A percentile compares a stretch with the other conserved stretches of the same genome.
phyloP scores from a whole-genome alignment of 2,797 vertebrate genomes.

The Megaceryle alcyon region DNA sequence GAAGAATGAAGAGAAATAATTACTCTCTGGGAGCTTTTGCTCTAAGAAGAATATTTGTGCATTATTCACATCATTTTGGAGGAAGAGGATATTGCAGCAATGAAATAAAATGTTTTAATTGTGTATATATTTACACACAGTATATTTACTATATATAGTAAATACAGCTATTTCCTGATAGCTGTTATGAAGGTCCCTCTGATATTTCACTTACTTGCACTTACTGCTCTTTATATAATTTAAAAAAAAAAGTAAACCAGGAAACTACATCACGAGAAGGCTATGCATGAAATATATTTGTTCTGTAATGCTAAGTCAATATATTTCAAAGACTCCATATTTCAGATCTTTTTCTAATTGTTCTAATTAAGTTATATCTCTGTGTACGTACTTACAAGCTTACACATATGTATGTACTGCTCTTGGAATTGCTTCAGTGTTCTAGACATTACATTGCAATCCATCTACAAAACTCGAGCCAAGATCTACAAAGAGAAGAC shows the following conservation, averaged over 20 bases:
- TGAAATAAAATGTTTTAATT: neutral
- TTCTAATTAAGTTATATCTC: neutral
- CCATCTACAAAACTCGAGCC: neutral
- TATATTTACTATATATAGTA: neutral
- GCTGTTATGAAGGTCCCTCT: neutral
- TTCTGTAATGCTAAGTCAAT: neutral
- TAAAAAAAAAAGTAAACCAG: neutral
- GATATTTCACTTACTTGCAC: neutral
- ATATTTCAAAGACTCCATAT: neutral
- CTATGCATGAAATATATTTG: neutral
- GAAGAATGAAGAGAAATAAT: conserved; percentile 47
- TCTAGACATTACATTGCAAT: neutral
- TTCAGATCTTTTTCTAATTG: neutral
- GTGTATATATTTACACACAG: neutral
- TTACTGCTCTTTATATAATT: neutral
- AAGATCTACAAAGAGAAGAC: neutral
- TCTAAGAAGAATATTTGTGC: conserved; percentile 47
- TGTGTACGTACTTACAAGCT: neutral
- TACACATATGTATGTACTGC: neutral
- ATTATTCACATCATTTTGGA: neutral
- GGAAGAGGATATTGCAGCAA: neutral
- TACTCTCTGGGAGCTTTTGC: neutral
- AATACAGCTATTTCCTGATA: neutral
- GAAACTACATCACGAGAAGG: accelerated
- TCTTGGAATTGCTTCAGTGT: neutral